A percentile compares a stretch with the other conserved stretches of the same genome.
Conservation (phyloP, 92 coral and sea anemone species). For the Blastomussa wellsi region DNA sequence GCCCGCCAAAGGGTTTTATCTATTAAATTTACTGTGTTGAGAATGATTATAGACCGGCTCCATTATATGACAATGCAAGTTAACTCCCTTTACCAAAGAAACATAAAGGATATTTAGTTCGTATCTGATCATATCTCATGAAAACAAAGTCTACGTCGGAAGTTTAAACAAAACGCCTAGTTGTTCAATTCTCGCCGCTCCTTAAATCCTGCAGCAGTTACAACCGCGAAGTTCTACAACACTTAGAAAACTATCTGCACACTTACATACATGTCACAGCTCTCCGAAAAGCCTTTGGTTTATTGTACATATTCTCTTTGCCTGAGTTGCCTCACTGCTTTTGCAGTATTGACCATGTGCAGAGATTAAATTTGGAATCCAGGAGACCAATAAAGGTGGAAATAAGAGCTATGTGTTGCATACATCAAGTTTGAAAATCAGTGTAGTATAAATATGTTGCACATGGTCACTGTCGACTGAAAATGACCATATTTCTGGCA, state of each 20-base stretch:
- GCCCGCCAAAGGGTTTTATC: not conserved
- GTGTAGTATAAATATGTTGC: not conserved
- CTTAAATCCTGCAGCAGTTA: not conserved
- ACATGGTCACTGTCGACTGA: not conserved
- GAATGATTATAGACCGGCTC: not conserved
- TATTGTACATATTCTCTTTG: not conserved
- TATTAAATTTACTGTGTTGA: not conserved
- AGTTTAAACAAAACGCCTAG: slow-evolving; percentile 2
- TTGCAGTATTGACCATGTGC: not conserved
- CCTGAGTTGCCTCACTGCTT: not conserved
- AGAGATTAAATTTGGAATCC: not conserved
- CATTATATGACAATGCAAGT: not conserved
- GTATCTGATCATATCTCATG: not conserved
- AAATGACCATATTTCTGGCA: not conserved
- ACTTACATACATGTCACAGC: not conserved
- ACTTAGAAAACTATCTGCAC: not conserved
- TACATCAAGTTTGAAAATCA: not conserved
- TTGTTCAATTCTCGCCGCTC: not conserved
- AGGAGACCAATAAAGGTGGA: not conserved
- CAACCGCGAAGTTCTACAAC: not conserved
- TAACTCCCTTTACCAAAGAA: slow-evolving; percentile 2
- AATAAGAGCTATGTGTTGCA: not conserved
- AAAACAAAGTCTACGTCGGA: not conserved
- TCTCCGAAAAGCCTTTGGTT: not conserved
- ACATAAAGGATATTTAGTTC: not conserved